phyloP scores from a whole-genome alignment of 2,113 vertebrate genomes.

The Cromileptes altivelis region DNA sequence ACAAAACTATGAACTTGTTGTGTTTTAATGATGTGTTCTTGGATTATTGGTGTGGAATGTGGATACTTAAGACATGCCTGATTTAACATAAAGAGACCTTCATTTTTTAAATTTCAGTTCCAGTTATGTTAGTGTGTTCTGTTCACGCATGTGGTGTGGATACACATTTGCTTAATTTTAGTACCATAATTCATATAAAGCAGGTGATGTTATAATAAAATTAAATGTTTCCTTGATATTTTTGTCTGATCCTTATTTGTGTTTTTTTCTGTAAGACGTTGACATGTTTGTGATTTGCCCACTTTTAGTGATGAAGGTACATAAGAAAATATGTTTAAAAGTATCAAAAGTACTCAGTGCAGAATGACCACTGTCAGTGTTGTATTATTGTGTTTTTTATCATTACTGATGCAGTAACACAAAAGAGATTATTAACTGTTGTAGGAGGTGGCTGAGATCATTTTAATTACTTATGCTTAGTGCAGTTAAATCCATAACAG shows the following conservation, averaged over 20 bases:
- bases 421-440: neutral
- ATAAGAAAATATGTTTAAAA: neutral
- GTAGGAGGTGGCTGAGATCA: neutral
- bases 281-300: neutral
- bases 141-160: neutral
- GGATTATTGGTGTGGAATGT: neutral
- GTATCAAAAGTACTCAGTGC: neutral
- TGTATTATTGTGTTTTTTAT: neutral
- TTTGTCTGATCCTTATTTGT: neutral
- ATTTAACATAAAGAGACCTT: slow-evolving; percentile 50
- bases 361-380: neutral
- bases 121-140: slow-evolving; percentile 29
- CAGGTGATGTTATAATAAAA: slow-evolving; percentile 24
- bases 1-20: neutral
- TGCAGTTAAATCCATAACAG: neutral
- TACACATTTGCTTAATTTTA: neutral
- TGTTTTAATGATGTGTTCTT: slow-evolving; percentile 65
- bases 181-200: neutral
- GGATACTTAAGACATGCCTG: slow-evolving; percentile 38
- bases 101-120: slow-evolving; percentile 21
- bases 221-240: slow-evolving; percentile 3
- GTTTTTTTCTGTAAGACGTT: neutral
- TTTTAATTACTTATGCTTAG: neutral
- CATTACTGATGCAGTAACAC: neutral
- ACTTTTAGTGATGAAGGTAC: neutral